Conservation (phyloP, 1,140 invertebrate genomes). For the Cydia pomonella region DNA sequence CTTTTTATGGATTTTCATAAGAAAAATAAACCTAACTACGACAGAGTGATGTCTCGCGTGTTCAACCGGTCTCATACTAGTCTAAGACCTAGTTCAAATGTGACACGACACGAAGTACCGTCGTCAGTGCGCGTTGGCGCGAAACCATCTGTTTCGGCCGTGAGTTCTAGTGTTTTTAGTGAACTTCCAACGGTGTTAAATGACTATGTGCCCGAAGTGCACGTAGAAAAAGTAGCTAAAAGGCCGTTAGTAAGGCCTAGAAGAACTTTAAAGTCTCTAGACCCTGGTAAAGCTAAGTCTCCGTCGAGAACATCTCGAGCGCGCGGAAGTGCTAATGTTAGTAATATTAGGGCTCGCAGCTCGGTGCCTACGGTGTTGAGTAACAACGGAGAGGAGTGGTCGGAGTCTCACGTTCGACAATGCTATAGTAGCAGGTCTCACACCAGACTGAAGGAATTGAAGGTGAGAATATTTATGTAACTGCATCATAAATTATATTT, state of each 20-base stretch:
- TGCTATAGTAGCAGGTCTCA: slow-evolving; percentile 67
- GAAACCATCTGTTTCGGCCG: slow-evolving; percentile 62
- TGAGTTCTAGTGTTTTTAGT: slow-evolving; percentile 53
- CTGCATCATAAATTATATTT: too few species aligned
- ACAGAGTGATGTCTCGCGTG: slow-evolving; percentile 66
- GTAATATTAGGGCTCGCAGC: slow-evolving; percentile 38
- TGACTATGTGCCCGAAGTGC: slow-evolving; percentile 55
- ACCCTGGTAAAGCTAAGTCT: slow-evolving; percentile 46
- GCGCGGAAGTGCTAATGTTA: slow-evolving; percentile 33
- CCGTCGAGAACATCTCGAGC: slow-evolving; percentile 40
- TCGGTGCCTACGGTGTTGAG: slow-evolving; percentile 55
- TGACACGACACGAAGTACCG: slow-evolving; percentile 56
- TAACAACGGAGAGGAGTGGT: slow-evolving; percentile 42
- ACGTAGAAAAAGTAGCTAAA: slow-evolving; percentile 43
- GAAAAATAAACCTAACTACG: slow-evolving; percentile 52
- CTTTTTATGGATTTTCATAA: slow-evolving; percentile 36
- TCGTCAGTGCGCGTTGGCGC: slow-evolving; percentile 57
- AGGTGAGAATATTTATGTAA: slow-evolving; percentile 45
- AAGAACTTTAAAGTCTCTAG: slow-evolving; percentile 60
- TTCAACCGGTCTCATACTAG: slow-evolving; percentile 46
- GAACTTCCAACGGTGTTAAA: slow-evolving; percentile 66
- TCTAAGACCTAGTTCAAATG: slow-evolving; percentile 49
- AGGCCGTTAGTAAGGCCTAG: slow-evolving; percentile 60
- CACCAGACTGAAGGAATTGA: slow-evolving; percentile 62
- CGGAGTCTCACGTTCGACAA: slow-evolving; percentile 51